Percentiles rank a stretch among this genome's conserved stretches.
Conservation (phyloP, 1,140 invertebrate species). For the Campoletis sonorensis region DNA sequence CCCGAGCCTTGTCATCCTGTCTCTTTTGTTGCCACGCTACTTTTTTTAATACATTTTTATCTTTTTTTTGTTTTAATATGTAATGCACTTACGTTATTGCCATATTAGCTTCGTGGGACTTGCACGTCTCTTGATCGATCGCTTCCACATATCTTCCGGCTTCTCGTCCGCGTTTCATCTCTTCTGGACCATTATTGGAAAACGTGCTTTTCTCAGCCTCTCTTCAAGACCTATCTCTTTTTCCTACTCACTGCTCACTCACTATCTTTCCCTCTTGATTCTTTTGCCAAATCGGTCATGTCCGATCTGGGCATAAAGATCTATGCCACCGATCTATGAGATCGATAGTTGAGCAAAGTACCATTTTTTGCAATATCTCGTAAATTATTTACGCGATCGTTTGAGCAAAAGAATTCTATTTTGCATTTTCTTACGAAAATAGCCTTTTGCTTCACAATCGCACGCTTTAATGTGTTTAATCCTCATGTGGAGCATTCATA, state of each 20-base stretch:
- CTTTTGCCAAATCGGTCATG: constrained; percentile 17
- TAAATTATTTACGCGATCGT: no score
- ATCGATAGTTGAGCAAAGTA: no score
- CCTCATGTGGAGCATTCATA: not conserved
- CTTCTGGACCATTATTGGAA: constrained; percentile 8
- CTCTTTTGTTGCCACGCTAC: constrained; percentile 7
- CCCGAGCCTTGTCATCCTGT: not conserved
- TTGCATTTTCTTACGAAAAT: no score
- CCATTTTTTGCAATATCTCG: no score
- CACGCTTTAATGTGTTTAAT: no score
- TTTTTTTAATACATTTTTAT: constrained; percentile 1
- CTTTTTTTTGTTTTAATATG: not conserved
- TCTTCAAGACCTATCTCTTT: not conserved
- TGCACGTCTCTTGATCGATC: not conserved
- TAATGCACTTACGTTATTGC: constrained; percentile 33
- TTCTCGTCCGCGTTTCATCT: constrained; percentile 17
- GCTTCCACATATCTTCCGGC: constrained; percentile 10
- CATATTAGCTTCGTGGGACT: constrained; percentile 33
- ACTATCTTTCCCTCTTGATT: not conserved
- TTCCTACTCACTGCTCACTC: not conserved
- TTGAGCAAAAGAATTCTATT: no score
- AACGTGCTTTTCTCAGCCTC: not conserved
- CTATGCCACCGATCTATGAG: no score
- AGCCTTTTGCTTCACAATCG: no score
- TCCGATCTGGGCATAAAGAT: no score